These are phyloP conservation scores for Beris morrisii DNA, from an alignment of 2,888 invertebrate genomes.

Conservation along the genomic window DNA sequence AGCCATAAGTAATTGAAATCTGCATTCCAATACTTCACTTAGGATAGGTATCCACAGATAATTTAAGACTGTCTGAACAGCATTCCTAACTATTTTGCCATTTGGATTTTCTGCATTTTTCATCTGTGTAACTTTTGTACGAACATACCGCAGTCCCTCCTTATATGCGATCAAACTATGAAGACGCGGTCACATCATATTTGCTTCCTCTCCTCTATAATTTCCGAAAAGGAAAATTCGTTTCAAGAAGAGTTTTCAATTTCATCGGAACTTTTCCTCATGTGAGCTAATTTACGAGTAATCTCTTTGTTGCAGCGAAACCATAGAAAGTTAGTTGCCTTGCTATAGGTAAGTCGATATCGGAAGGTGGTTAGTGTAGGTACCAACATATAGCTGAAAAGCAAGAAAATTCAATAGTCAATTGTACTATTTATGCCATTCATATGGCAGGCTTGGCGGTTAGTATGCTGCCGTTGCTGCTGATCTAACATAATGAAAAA, in stretches of 20 bases:
- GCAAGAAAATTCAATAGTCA: constrained; percentile 16
- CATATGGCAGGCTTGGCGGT: constrained; percentile 13
- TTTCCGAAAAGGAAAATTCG: no score
- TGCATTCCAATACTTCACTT: no score
- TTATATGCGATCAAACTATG: no score
- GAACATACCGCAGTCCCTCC: no score
- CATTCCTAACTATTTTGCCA: no score
- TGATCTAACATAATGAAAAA: not conserved
- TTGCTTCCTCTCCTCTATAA: no score
- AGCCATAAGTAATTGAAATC: no score
- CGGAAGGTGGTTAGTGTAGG: not conserved
- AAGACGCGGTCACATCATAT: no score
- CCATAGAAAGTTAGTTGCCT: constrained; percentile 5
- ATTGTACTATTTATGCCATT: constrained; percentile 23
- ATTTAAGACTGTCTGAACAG: no score
- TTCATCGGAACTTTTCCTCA: constrained; percentile 15
- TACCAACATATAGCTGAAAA: not conserved
- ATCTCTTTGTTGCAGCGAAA: constrained; percentile 18
- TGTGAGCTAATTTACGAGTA: constrained; percentile 20
- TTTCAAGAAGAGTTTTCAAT: constrained; percentile 8
- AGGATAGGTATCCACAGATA: no score
- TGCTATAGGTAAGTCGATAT: not conserved
- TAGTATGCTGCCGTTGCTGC: not conserved
- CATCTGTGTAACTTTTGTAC: no score
- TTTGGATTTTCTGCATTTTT: no score